phyloP scores from a whole-genome alignment of 2,797 vertebrate genomes.

The Antrozous pallidus region DNA sequence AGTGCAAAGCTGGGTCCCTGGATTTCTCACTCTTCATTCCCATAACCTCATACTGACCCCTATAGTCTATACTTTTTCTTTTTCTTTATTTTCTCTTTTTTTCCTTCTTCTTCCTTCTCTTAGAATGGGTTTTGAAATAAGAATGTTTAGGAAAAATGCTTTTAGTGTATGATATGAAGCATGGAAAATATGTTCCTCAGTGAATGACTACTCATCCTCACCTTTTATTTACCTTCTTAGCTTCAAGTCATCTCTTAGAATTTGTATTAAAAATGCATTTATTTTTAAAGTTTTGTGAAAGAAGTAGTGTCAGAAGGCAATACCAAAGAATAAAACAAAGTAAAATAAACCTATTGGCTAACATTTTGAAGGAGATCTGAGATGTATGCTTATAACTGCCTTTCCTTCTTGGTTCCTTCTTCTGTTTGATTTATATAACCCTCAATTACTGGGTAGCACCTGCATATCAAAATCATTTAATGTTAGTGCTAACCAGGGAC shows the following conservation, averaged over 20 bases:
- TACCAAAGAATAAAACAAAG: not conserved
- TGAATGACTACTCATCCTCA: not conserved
- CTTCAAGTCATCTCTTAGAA: not conserved
- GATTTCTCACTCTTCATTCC: not conserved
- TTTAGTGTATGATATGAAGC: not conserved
- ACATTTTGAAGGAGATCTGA: slow-evolving; percentile 25
- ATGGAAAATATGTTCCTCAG: not conserved
- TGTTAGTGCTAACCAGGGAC: not conserved
- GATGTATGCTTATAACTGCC: not conserved
- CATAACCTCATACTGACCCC: not conserved
- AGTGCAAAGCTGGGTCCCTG: not conserved
- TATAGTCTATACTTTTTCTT: not conserved
- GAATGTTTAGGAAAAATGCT: not conserved
- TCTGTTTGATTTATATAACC: not conserved
- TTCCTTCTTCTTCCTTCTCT: not conserved
- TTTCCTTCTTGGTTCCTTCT: slow-evolving; percentile 14
- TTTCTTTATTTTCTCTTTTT: not conserved
- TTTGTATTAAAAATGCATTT: slow-evolving; percentile 22
- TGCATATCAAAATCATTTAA: not conserved
- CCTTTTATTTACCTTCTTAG: slow-evolving; percentile 32
- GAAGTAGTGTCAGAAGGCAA: not conserved
- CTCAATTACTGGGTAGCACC: not conserved
- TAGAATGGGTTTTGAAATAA: not conserved
- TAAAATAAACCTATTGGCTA: not conserved
- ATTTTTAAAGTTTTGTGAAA: slow-evolving; percentile 15